Conservation (phyloP, 2,113 vertebrate species). For the Nothoprocta perdicaria region DNA sequence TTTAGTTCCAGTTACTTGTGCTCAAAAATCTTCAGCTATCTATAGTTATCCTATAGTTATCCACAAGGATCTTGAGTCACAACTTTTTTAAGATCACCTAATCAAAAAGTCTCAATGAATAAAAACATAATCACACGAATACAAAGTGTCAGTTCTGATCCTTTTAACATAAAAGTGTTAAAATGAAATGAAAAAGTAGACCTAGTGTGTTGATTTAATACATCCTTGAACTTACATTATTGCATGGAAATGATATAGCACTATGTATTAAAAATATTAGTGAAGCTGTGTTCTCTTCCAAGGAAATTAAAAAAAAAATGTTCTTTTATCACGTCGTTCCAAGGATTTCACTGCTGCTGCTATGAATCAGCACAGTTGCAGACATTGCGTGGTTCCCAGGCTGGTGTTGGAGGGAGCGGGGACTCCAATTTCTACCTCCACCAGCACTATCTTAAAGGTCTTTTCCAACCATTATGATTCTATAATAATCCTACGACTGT, state of each 20-base stretch:
- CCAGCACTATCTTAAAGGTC: too few species aligned
- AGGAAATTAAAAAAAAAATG: not conserved
- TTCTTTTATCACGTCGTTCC: not conserved
- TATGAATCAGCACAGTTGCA: not conserved
- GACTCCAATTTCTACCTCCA: not conserved
- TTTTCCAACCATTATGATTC: too few species aligned
- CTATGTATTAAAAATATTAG: not conserved
- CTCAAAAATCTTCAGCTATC: not conserved
- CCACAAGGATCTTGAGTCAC: not conserved
- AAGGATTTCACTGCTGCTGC: not conserved
- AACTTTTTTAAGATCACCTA: not conserved
- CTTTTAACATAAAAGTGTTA: not conserved
- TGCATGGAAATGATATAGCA: not conserved
- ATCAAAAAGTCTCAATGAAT: not conserved
- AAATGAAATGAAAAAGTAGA: not conserved
- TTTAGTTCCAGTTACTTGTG: not conserved
- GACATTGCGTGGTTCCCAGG: fast-evolving
- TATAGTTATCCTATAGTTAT: not conserved
- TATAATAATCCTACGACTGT: too few species aligned
- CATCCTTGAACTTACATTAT: not conserved
- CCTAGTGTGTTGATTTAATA: not conserved
- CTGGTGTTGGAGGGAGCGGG: not conserved
- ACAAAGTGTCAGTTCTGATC: not conserved
- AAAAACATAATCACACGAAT: not conserved
- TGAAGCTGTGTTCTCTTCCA: fast-evolving